Base-by-base conservation (phyloP, 2,113 vertebrate species). In the Bos indicus region DNA sequence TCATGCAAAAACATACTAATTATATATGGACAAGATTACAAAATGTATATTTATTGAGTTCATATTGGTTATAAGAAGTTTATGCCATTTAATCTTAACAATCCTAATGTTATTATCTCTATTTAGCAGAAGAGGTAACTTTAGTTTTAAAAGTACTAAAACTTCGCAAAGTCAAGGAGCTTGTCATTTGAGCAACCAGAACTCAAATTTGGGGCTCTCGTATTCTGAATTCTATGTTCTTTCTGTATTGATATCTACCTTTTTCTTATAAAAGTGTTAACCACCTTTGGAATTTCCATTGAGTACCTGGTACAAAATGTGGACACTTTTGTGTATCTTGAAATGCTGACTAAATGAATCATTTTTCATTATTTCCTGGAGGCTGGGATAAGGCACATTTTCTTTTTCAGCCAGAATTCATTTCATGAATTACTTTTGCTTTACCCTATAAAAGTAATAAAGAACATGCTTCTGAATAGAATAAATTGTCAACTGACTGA, bases 341-440 rank as follows among this genome's bases (percentile, higher is more conserved):
- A 94, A 91, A 74, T 59, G 48, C 16, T 96, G 23, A 67, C 54
- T 56, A 90, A 71, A 85, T 46, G 13, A n/a, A 71, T 71, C 2
- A 46, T 78, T 51, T 60, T 52, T 11, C 16, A 67, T 12, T 74
- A 30, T 52, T 80, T 80, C n/a, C 23, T 84, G 56, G 11, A 95
- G 25, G n/a, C 12, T 48, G 6, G 30, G 48, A 10, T 13, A 23
- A 71, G 17, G 11, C 7, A 3, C 21, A 60, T 95, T 62, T 91
- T 33, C 21, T 36, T 33, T 89, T 67, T 77, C 59, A 59, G 4
- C 19, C 9, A 85, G 28, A 93, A 81, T 86, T 67, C 85, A 67
- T 78, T 33, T 93, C 48, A 81, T 90, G 14, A 84, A n/a, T 46
- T 33, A 77, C 5, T 28, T 89, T 88, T 94, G 26, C 7, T 81